Conservation (phyloP, 1,140 invertebrate genomes). For the Drosophila nebulosa region DNA sequence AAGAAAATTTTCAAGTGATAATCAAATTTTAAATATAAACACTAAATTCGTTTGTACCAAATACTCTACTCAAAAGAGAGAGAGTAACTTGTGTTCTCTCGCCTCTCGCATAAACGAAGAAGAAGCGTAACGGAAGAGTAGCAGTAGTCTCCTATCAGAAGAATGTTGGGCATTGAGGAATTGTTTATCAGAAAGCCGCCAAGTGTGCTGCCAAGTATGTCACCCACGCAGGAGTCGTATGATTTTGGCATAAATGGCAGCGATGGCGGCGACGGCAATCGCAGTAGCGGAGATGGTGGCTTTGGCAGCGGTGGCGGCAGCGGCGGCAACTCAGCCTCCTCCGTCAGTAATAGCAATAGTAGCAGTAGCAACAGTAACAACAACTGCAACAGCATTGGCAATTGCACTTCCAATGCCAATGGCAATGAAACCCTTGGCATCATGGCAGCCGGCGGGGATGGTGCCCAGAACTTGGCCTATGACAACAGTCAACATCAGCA, state of each 20-base stretch:
- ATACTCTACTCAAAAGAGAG: background rate
- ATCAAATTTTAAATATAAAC: conserved; percentile 57
- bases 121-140: background rate
- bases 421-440: conserved; percentile 39
- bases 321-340: background rate
- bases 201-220: conserved; percentile 38
- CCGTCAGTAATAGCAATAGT: conserved; percentile 4
- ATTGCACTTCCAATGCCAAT: conserved; percentile 11
- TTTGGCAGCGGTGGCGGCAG: background rate
- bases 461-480: conserved; percentile 53
- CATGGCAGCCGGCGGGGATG: conserved; percentile 46
- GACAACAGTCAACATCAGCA: conserved; percentile 28
- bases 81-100: background rate
- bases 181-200: conserved; percentile 49
- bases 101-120: too few species aligned
- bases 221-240: conserved; percentile 53
- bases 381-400: conserved; percentile 6
- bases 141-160: background rate
- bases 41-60: conserved; percentile 24
- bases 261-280: conserved; percentile 19
- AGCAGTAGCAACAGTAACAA: conserved; percentile 24
- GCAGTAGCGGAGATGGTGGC: background rate
- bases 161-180: conserved; percentile 57
- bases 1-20: conserved; percentile 62
- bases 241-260: conserved; percentile 46